Base-by-base conservation (phyloP, 2,113 vertebrate genomes). In the Bungarus multicinctus region DNA sequence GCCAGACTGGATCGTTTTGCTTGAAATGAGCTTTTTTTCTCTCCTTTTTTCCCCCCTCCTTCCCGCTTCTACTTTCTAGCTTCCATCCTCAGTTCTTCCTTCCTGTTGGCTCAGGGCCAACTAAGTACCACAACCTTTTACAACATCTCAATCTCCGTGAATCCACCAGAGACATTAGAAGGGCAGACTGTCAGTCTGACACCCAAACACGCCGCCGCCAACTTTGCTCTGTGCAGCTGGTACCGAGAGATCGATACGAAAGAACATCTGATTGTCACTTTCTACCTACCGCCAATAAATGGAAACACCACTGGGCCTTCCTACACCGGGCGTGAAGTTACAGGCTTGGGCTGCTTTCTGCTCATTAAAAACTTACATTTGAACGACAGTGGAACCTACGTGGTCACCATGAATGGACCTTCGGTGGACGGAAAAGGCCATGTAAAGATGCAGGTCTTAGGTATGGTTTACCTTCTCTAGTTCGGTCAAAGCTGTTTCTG, bases 221-320 rank as follows among this genome's bases (percentile, higher is more conserved):
- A 1, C 0, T 5, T 50, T n/a, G 5, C 0, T 12, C 0, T 2
- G 0, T 90, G 89, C 58, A 34, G 0, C 4, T 90, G 89, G 89
- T 90, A 12, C 58, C 45, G 89, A 90, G 89, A 4, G 45, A 3
- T 1, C 22, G 0, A 22, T 1, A 5, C 3, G 0, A 9, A 22
- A 3, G 11, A 22, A 27, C 23, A 9, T 2, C 1, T 34, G 8
- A 90, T 90, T 0, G 1, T 53, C 12, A 52, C 45, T 5, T 0
- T 3, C 3, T 74, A 6, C 45, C 30, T 90, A 5, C 0, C 10
- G 2, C 60, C 60, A 7, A 0, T 8, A 9, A 0, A 0, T 34
- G 25, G 3, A 3, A 34, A 7, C n/a, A 57, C 14, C 1, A 5
- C 0, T 0, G 89, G 58, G 12, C 0, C 8, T 25, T 30, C 4